Conservation (phyloP, 2,797 vertebrate genomes). For the Lepus oiostolus region DNA sequence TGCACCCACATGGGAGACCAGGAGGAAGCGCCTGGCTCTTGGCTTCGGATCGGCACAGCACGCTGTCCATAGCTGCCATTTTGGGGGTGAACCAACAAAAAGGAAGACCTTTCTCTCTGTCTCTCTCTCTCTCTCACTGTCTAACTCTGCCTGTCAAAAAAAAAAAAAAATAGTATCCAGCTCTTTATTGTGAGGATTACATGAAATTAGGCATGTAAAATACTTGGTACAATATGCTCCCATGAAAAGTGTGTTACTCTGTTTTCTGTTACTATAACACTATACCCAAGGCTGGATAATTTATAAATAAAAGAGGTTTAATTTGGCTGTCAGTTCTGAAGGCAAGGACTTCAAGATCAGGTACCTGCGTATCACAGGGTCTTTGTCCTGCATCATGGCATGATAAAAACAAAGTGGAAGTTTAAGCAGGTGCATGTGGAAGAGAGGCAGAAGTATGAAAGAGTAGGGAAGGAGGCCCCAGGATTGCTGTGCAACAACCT, state of each 20-base stretch:
- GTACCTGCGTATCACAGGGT: too few relatives aligned
- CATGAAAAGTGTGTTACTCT: neutral
- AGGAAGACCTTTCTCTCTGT: too few relatives aligned
- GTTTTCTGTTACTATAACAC: neutral
- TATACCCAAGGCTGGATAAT: neutral
- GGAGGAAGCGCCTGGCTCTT: too few relatives aligned
- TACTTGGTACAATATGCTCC: neutral
- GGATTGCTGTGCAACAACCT: neutral
- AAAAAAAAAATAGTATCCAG: neutral
- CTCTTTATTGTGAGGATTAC: constrained; percentile 23
- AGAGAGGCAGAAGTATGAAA: neutral
- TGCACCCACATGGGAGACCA: too few relatives aligned
- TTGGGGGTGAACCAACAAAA: too few relatives aligned
- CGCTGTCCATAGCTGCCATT: too few relatives aligned
- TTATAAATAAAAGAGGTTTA: neutral
- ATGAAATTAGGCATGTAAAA: constrained; percentile 10
- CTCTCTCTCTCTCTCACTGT: too few relatives aligned
- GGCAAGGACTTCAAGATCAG: neutral
- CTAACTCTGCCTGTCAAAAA: too few relatives aligned
- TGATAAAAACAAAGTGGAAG: neutral
- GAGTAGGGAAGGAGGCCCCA: neutral
- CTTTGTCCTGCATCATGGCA: neutral
- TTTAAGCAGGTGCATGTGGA: neutral
- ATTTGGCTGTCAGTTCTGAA: neutral
- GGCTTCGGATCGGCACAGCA: too few relatives aligned